Conservation (phyloP, 2,888 invertebrate genomes). For the Tachina fera region DNA sequence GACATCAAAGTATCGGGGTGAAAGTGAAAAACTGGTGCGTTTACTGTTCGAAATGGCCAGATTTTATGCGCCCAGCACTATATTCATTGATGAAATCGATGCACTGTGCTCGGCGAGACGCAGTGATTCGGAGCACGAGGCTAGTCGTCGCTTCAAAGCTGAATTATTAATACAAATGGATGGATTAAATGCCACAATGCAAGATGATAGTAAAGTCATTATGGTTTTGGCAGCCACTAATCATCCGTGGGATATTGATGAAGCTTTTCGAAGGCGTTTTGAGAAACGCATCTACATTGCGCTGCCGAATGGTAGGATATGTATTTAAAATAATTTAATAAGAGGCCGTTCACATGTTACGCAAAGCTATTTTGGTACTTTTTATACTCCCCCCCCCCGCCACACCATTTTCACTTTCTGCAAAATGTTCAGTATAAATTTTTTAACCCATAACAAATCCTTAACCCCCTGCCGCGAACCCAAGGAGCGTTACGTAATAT, state of each 20-base stretch:
- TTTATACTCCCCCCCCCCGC: too few relatives aligned
- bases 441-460: too few relatives aligned
- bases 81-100: conserved; percentile 96
- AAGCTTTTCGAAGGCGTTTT: conserved; percentile 92
- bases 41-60: conserved; percentile 95
- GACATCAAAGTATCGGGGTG: conserved; percentile 95
- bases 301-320: conserved; percentile 88
- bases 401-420: too few relatives aligned
- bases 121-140: conserved; percentile 94
- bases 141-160: conserved; percentile 92
- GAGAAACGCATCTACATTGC: conserved; percentile 95
- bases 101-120: conserved; percentile 92
- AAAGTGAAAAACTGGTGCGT: conserved; percentile 94
- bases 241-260: conserved; percentile 96
- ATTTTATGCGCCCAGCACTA: conserved; percentile 94
- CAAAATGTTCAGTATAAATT: too few relatives aligned
- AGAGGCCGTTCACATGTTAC: too few relatives aligned
- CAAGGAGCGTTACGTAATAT: too few relatives aligned
- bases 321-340: background rate
- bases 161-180: conserved; percentile 96
- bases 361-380: too few relatives aligned
- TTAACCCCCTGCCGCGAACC: too few relatives aligned
- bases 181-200: conserved; percentile 88
- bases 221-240: conserved; percentile 96
- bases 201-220: conserved; percentile 86